Evolutionary conservation across 2,797 vertebrate species (phyloP).

Genomic region (Bradypodion ventrale): DNA sequence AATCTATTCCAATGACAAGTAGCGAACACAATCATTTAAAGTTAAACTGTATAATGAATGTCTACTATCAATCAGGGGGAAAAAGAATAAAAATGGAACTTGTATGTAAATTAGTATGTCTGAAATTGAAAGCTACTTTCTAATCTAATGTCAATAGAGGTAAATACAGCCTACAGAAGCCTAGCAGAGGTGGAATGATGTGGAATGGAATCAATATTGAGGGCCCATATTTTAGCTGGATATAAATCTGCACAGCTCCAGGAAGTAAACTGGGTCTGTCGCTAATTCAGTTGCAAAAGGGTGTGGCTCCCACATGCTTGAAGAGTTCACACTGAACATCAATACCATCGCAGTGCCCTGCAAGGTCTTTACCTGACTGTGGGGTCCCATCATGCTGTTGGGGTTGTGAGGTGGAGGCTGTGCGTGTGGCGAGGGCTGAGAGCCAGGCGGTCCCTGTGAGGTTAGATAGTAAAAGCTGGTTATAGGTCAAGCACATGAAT

Average conservation of each 20-base stretch:
- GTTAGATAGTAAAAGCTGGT: constrained; percentile 87
- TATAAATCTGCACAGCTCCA: constrained; percentile 3
- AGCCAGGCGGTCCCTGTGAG: constrained; percentile 96
- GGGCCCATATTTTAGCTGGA: neutral
- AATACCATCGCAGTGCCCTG: constrained; percentile 67
- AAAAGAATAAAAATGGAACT: constrained; percentile 48
- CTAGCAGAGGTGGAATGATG: constrained; percentile 29
- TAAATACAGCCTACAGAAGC: constrained; percentile 25
- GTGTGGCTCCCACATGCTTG: constrained; percentile 52
- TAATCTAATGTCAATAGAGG: constrained; percentile 56
- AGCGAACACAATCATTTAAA: constrained; percentile 52
- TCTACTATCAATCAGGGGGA: constrained; percentile 57
- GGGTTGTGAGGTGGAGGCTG: constrained; percentile 97
- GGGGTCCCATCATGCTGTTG: constrained; percentile 99
- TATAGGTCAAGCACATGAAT: constrained; percentile 85
- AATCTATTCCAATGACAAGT: constrained; percentile 48
- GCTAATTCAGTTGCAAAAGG: neutral
- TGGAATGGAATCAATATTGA: constrained; percentile 3
- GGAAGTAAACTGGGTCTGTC: neutral
- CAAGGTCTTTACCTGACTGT: constrained; percentile 94
- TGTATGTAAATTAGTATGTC: constrained; percentile 56
- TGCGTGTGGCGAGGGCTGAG: constrained; percentile 99
- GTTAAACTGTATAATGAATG: constrained; percentile 49
- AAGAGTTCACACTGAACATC: constrained; percentile 56
- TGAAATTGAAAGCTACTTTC: constrained; percentile 58